Conservation (phyloP, 2,113 vertebrate species). For the Meleagris gallopavo region DNA sequence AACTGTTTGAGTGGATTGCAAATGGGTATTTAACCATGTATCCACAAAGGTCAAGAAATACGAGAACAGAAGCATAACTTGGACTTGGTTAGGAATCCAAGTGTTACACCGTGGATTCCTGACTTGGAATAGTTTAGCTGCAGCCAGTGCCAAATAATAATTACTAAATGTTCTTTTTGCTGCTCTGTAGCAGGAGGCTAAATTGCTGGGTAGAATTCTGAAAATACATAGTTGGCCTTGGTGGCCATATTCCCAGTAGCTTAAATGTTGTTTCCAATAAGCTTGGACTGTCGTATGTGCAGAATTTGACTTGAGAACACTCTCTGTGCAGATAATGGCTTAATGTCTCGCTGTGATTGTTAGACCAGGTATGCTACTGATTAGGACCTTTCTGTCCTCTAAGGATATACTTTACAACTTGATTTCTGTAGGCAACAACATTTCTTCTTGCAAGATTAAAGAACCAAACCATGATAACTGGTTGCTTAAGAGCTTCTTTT, state of each 20-base stretch:
- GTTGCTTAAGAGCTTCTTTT: neutral
- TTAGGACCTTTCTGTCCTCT: neutral
- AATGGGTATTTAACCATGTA: neutral
- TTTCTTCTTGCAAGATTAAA: neutral
- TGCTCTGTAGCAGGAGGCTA: constrained; percentile 1
- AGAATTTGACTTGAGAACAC: neutral
- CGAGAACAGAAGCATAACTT: neutral
- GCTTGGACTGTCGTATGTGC: neutral
- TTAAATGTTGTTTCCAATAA: neutral
- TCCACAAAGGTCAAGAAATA: neutral
- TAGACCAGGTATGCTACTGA: neutral
- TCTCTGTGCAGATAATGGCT: neutral
- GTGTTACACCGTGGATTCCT: constrained; percentile 3
- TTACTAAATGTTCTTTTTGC: neutral
- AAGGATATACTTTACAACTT: neutral
- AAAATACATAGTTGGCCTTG: neutral
- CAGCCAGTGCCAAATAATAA: neutral
- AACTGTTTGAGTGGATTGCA: neutral
- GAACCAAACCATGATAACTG: neutral
- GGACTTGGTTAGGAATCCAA: neutral
- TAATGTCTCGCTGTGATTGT: neutral
- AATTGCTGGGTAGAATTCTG: constrained; percentile 11
- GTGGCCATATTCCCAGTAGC: neutral
- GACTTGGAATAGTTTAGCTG: neutral
- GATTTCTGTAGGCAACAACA: neutral